These are phyloP conservation scores for Eilema griseolum DNA, from an alignment of 2,888 invertebrate species.

Conservation along the genomic window DNA sequence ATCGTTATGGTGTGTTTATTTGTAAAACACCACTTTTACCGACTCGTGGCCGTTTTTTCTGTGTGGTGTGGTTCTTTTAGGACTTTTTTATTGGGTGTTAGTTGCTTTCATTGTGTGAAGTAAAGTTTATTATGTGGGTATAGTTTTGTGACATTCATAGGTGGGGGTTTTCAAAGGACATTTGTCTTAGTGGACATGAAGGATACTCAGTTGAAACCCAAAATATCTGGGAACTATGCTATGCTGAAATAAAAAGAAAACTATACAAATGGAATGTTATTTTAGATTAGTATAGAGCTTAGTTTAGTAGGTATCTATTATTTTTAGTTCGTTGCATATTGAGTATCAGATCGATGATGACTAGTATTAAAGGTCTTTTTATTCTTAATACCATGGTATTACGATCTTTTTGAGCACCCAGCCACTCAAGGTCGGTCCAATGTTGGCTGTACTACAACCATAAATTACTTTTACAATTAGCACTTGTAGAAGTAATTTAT, in stretches of 20 bases:
- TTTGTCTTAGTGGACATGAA: constrained; percentile 2
- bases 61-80: constrained; percentile 27
- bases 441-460: neutral
- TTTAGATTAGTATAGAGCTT: too few relatives aligned
- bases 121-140: constrained; percentile 22
- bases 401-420: too few relatives aligned
- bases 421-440: too few relatives aligned
- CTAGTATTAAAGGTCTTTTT: too few relatives aligned
- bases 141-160: neutral
- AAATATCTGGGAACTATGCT: neutral
- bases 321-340: too few relatives aligned
- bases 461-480: neutral
- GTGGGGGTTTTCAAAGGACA: neutral
- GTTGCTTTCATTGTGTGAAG: constrained; percentile 19
- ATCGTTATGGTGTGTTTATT: constrained; percentile 68
- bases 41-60: constrained; percentile 35
- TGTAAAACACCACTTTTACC: constrained; percentile 67
- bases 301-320: too few relatives aligned
- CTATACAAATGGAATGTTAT: too few relatives aligned
- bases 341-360: too few relatives aligned
- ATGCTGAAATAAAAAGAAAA: too few relatives aligned
- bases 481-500: too few relatives aligned
- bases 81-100: constrained; percentile 46
- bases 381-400: too few relatives aligned
- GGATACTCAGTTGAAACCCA: neutral